phyloP scores from a whole-genome alignment of 2,888 invertebrate genomes.

The Arenicola marina region DNA sequence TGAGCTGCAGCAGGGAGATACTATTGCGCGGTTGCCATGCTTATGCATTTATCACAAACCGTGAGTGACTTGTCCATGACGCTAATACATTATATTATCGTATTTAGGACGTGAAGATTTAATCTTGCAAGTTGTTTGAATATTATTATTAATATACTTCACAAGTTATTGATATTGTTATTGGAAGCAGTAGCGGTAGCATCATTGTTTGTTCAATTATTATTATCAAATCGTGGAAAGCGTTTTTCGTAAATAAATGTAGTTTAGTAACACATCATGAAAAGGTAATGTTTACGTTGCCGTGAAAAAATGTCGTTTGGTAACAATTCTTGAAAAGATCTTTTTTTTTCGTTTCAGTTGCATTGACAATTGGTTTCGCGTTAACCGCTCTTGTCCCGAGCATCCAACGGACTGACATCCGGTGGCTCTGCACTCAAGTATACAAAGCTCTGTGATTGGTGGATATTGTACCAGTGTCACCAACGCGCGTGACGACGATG shows the following conservation, averaged over 20 bases:
- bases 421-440: background rate
- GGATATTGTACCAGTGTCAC: background rate
- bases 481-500: too few relatives aligned
- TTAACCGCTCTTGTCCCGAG: constrained; percentile 98
- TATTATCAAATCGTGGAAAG: too few relatives aligned
- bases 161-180: too few relatives aligned
- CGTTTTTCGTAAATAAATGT: too few relatives aligned
- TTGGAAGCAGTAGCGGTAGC: too few relatives aligned
- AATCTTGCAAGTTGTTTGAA: background rate
- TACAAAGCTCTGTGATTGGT: constrained; percentile 5
- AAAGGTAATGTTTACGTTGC: too few relatives aligned
- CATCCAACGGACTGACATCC: constrained; percentile 85
- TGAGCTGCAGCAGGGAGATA: constrained; percentile 91
- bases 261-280: too few relatives aligned
- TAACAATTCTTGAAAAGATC: too few relatives aligned
- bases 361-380: constrained; percentile 99
- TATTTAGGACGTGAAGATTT: background rate
- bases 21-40: constrained; percentile 97
- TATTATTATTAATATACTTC: background rate
- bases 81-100: background rate
- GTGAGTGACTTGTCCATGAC: constrained; percentile 66
- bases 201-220: too few relatives aligned
- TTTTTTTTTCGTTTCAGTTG: constrained; percentile 73
- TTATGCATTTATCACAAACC: constrained; percentile 99
- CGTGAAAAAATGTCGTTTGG: too few relatives aligned